A percentile compares a stretch with the other conserved stretches of the same genome.
Conservation (phyloP, 2,113 vertebrate species). For the Oncorhynchus mykiss region DNA sequence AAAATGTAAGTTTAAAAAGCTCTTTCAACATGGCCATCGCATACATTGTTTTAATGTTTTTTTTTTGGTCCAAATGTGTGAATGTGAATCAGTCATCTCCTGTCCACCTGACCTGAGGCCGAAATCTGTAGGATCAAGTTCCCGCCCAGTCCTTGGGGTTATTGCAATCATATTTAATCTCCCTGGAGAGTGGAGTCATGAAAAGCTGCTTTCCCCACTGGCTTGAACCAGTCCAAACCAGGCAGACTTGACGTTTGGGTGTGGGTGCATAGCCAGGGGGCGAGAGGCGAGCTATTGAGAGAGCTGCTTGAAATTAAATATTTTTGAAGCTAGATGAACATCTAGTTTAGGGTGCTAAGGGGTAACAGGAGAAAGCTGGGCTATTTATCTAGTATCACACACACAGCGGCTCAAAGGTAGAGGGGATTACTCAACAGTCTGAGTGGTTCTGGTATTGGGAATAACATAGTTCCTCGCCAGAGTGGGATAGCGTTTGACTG, state of each 20-base stretch:
- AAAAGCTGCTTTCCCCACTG: slow-evolving; percentile 37
- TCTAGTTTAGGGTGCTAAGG: background rate
- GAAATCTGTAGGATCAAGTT: slow-evolving; percentile 10
- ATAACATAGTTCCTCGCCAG: background rate
- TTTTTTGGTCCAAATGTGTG: slow-evolving; percentile 16
- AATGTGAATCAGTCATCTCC: background rate
- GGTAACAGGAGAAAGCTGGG: background rate
- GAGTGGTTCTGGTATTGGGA: slow-evolving; percentile 1
- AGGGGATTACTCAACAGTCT: background rate
- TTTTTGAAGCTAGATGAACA: slow-evolving; percentile 11
- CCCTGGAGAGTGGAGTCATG: slow-evolving; percentile 36
- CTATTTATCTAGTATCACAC: background rate
- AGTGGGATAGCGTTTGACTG: background rate
- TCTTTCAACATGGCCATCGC: slow-evolving; percentile 33
- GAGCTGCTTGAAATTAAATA: slow-evolving; percentile 23
- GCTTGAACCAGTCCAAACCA: slow-evolving; percentile 49
- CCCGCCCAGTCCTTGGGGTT: slow-evolving; percentile 20
- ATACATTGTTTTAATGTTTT: background rate
- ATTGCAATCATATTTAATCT: slow-evolving; percentile 41
- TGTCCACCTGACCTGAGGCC: slow-evolving; percentile 12
- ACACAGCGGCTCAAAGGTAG: background rate
- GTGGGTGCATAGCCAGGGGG: slow-evolving; percentile 9
- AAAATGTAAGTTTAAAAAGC: slow-evolving; percentile 3
- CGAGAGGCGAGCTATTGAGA: background rate
- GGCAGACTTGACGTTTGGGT: slow-evolving; percentile 10